Percentiles rank a stretch among this genome's conserved stretches.
These are phyloP conservation scores for Eulithis testata DNA, from an alignment of 2,888 invertebrate species.

Conservation along the genomic window DNA sequence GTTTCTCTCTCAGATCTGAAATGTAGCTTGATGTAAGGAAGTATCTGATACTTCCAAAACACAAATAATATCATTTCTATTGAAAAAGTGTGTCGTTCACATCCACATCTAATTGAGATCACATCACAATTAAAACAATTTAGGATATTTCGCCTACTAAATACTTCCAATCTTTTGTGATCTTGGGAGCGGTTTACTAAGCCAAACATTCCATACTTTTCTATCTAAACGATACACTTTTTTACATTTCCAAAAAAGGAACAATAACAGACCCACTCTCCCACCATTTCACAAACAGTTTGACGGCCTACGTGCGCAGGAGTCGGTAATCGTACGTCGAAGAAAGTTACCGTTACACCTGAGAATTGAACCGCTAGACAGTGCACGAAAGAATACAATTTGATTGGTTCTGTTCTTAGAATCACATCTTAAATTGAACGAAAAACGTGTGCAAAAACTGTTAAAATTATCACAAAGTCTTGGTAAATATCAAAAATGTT, in stretches of 20 bases:
- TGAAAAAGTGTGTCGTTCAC: too few species aligned
- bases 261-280: conserved; percentile 45
- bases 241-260: conserved; percentile 39
- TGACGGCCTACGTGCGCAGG: conserved; percentile 56
- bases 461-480: conserved; percentile 1
- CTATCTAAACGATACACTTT: conserved; percentile 9
- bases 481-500: conserved; percentile 35
- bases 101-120: too few species aligned
- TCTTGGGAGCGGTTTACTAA: neutral
- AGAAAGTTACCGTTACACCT: conserved; percentile 64
- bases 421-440: conserved; percentile 17
- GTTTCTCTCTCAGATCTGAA: conserved; percentile 9
- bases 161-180: neutral
- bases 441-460: neutral
- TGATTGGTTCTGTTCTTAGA: conserved; percentile 26
- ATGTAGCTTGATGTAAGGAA: neutral
- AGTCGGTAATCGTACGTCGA: conserved; percentile 58
- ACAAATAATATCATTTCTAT: neutral
- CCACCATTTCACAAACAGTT: conserved; percentile 60
- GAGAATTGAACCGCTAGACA: conserved; percentile 39
- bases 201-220: conserved; percentile 8
- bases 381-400: conserved; percentile 28
- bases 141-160: neutral
- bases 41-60: neutral
- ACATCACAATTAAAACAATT: neutral